These are phyloP conservation scores for Hormiphora californensis DNA, from an alignment of 37 sponge, comb jelly and placozoan genomes.

Conservation along the genomic window DNA sequence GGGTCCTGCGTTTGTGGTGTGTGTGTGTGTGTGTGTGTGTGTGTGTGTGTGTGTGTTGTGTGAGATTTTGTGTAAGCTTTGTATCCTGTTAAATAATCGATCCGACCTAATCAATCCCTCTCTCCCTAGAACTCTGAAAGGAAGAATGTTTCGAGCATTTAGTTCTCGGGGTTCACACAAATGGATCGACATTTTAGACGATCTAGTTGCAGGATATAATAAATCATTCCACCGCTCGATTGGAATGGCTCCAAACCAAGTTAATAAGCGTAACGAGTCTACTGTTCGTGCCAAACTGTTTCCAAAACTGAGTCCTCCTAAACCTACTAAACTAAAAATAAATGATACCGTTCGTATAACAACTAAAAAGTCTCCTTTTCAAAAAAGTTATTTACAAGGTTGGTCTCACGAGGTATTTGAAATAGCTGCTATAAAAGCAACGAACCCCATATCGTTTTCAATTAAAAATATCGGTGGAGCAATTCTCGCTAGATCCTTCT, in stretches of 20 bases:
- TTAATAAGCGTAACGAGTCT: background rate
- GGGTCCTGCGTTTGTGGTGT: too few relatives aligned
- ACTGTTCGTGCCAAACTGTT: background rate
- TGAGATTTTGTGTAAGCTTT: too few relatives aligned
- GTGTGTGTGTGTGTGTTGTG: too few relatives aligned
- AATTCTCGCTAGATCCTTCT: background rate
- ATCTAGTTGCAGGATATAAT: background rate
- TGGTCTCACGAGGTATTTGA: background rate
- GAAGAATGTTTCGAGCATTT: constrained; percentile 6
- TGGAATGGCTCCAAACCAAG: background rate
- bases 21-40: too few relatives aligned
- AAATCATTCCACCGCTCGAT: background rate
- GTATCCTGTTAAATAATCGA: too few relatives aligned
- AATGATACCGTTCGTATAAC: constrained; percentile 9
- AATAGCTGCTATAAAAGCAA: background rate
- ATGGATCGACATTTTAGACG: constrained; percentile 1
- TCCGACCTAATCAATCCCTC: too few relatives aligned
- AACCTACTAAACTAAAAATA: background rate
- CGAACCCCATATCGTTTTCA: background rate
- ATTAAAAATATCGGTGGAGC: background rate
- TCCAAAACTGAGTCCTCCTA: background rate
- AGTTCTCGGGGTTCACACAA: background rate
- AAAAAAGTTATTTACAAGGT: background rate
- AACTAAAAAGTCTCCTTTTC: background rate
- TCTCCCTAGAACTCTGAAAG: background rate